Base-by-base conservation (phyloP, 2,888 invertebrate species). In the Myopa tessellatipennis region DNA sequence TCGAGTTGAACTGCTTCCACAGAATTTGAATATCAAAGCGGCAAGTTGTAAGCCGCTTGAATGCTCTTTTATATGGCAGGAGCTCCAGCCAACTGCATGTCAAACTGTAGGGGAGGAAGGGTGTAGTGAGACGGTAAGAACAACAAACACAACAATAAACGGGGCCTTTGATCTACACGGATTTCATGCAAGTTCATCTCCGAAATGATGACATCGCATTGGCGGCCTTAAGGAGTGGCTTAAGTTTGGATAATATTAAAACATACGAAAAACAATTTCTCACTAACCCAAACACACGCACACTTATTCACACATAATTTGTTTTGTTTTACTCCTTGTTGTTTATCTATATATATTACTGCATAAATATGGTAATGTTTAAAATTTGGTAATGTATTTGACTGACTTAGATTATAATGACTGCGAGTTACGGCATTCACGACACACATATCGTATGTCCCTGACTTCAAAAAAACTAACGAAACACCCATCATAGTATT, bases 1-100 rank as follows among this genome's bases (percentile, higher is more conserved):
- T 36, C 36, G 52, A 45, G 52, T 36, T 70, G 70, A 70, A 70
- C 52, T 70, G 52, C 16, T 55, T 70, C 55, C 70, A 70, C 52
- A 70, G 26, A 55, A 70, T 70, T 55, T 70, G 70, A 55, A 70
- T 55, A 55, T 55, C 70, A 52, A 70, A 70, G 55, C 70, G 26
- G 26, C 26, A 26, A 26, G 26, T 70, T 70, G 69, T 18, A 50
- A 52, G 50, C 36, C 14, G 36, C 26, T 52, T 26, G 55, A 12
- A 52, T 52, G 52, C 70, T 26, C 55, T 36, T 70, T 70, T 36
- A 36, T 38, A 55, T 26, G 70, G 26, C n/a, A 18, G 55, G 34
- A 55, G 16, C n/a, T 8, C 10, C 55, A 6, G 55, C 16, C 14
- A 5, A 55, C 14, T 6, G 55, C 6, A 7, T 67, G 40, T 67